Evolutionary conservation across 2,797 vertebrate genomes (phyloP).

Genomic region (Tarsius wallacei): DNA sequence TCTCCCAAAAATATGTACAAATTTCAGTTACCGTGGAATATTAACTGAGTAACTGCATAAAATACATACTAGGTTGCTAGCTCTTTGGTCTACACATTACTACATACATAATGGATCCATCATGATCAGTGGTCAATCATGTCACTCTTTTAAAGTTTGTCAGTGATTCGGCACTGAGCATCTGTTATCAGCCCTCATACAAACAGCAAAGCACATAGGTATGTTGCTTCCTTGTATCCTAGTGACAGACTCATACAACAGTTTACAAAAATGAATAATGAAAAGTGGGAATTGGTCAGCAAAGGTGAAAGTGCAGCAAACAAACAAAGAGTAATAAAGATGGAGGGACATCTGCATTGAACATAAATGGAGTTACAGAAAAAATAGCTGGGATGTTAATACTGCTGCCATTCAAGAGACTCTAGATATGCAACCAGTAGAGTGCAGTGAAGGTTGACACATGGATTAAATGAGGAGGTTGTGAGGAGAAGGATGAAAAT

Average conservation of each 20-base stretch:
- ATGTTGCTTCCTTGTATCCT: background rate
- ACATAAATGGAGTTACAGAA: slow-evolving; percentile 10
- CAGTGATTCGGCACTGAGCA: background rate
- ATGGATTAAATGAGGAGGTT: background rate
- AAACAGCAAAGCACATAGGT: background rate
- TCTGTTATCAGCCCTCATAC: slow-evolving; percentile 12
- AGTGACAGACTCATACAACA: background rate
- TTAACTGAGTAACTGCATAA: background rate
- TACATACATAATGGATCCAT: background rate
- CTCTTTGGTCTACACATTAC: background rate
- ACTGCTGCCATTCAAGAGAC: slow-evolving; percentile 9
- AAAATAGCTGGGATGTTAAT: background rate
- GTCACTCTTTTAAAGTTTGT: background rate
- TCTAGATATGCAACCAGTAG: background rate
- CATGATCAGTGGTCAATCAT: background rate
- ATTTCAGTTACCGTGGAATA: slow-evolving; percentile 6
- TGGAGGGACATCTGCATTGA: background rate
- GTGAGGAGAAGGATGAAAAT: background rate
- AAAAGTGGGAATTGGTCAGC: background rate
- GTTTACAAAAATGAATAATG: background rate
- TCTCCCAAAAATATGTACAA: slow-evolving; percentile 20
- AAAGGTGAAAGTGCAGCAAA: slow-evolving; percentile 37
- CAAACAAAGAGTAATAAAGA: slow-evolving; percentile 14
- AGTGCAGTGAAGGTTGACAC: background rate
- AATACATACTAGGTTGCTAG: background rate